A percentile compares a stretch with the other conserved stretches of the same genome.
These are phyloP conservation scores for Scatophagus argus DNA, from an alignment of 2,113 vertebrate species.

Conservation along the genomic window DNA sequence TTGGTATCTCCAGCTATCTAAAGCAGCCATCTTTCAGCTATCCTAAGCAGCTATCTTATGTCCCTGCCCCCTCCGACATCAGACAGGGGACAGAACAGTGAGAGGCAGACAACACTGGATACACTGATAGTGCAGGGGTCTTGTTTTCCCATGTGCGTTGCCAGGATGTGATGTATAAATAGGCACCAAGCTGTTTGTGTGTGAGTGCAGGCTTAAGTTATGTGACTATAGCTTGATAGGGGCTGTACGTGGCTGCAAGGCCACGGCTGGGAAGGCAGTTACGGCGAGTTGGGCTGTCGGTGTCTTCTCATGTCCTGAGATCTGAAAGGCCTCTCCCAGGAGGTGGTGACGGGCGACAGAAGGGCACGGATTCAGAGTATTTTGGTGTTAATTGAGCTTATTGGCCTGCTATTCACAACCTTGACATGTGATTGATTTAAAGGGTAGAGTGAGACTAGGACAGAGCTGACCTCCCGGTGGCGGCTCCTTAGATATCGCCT, in stretches of 20 bases:
- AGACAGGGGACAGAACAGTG: constrained; percentile 60
- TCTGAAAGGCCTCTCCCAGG: constrained; percentile 71
- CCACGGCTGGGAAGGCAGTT: constrained; percentile 14
- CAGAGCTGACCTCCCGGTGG: constrained; percentile 61
- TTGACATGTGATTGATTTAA: constrained; percentile 79
- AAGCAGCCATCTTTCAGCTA: constrained; percentile 80
- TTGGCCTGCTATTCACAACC: constrained; percentile 82
- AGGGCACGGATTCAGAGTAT: constrained; percentile 80
- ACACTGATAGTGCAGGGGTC: constrained; percentile 73
- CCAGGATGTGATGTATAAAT: constrained; percentile 83
- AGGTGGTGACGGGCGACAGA: constrained; percentile 81
- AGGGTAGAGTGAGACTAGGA: constrained; percentile 64
- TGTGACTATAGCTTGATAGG: constrained; percentile 74
- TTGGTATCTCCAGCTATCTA: constrained; percentile 77
- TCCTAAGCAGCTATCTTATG: constrained; percentile 78
- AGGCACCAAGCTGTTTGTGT: constrained; percentile 73
- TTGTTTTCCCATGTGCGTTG: constrained; percentile 81
- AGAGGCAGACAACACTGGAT: constrained; percentile 76
- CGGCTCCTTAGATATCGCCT: constrained; percentile 75
- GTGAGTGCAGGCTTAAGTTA: constrained; percentile 73
- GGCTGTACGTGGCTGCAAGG: constrained; percentile 53
- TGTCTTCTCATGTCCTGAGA: constrained; percentile 72
- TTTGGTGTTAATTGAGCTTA: constrained; percentile 85
- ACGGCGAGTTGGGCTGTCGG: constrained; percentile 48
- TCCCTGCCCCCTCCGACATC: constrained; percentile 70